phyloP scores from a whole-genome alignment of 1,140 invertebrate genomes.

The Streblospio benedicti region DNA sequence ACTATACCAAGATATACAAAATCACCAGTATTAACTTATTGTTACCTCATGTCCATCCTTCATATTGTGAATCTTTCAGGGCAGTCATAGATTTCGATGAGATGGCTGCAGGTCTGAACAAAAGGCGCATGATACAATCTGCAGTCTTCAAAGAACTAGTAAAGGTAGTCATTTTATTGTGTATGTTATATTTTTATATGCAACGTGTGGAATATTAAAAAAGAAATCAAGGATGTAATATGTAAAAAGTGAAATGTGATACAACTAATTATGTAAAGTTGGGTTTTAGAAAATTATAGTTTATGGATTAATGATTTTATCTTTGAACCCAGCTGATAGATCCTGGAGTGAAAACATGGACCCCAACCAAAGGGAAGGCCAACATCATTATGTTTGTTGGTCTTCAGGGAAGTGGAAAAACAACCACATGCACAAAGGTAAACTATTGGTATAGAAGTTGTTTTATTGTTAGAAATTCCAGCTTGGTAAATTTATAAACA shows the following conservation, averaged over 20 bases:
- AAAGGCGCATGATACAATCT: conserved; percentile 95
- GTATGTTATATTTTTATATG: conserved; percentile 6
- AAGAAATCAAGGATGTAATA: neutral
- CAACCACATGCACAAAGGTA: conserved; percentile 95
- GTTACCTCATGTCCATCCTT: too few species aligned
- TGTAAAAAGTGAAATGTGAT: neutral
- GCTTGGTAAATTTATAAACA: too few species aligned
- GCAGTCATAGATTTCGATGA: conserved; percentile 98
- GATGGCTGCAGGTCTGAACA: conserved; percentile 98
- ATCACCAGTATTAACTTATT: too few species aligned
- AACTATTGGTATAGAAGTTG: neutral
- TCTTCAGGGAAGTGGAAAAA: conserved; percentile 95
- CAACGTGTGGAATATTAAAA: neutral
- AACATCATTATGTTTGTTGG: conserved; percentile 99
- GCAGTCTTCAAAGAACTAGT: conserved; percentile 98
- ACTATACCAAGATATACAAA: too few species aligned
- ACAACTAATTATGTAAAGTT: too few species aligned
- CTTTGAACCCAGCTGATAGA: conserved; percentile 71
- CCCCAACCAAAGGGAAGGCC: conserved; percentile 86
- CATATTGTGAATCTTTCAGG: too few species aligned
- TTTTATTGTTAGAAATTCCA: conserved; percentile 6
- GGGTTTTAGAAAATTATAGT: too few species aligned
- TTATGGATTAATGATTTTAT: conserved; percentile 17
- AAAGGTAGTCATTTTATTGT: conserved; percentile 62
- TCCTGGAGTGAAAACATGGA: conserved; percentile 93